These are phyloP conservation scores for Coboldia fuscipes DNA, from an alignment of 1,140 invertebrate species.

Conservation along the genomic window DNA sequence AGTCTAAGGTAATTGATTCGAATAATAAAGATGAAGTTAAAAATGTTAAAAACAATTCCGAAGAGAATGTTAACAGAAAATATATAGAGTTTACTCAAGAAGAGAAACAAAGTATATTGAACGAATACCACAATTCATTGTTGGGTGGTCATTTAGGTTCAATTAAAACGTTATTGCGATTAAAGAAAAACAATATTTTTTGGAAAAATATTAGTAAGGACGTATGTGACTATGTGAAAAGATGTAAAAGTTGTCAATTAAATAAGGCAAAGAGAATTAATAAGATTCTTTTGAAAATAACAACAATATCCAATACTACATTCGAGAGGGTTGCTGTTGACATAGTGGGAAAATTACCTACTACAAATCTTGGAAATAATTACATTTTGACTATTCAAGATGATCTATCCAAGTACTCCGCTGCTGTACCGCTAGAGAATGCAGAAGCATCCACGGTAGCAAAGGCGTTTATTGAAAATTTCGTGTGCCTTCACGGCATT, in stretches of 20 bases:
- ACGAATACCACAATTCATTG: neutral
- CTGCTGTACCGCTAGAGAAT: neutral
- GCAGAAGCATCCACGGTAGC: neutral
- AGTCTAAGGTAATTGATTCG: no score
- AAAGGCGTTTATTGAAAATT: neutral
- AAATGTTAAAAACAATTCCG: no score
- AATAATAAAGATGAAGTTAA: no score
- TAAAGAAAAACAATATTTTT: neutral
- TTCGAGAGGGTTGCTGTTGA: constrained; percentile 8
- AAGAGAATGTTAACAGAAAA: neutral
- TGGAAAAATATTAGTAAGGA: constrained; percentile 3
- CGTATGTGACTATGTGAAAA: constrained; percentile 5
- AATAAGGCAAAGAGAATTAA: constrained; percentile 6
- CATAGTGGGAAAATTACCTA: constrained; percentile 9
- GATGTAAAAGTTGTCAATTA: constrained; percentile 8
- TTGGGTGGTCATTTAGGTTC: neutral
- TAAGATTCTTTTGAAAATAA: constrained; percentile 10
- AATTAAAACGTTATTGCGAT: no score
- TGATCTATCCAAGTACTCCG: neutral
- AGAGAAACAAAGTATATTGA: neutral
- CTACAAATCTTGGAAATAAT: neutral
- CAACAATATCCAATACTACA: constrained; percentile 7
- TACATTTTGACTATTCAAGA: neutral
- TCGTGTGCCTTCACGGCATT: neutral
- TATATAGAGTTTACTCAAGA: neutral